phyloP scores from a whole-genome alignment of 2,797 vertebrate genomes.

The Hydrocynus forskahlii region DNA sequence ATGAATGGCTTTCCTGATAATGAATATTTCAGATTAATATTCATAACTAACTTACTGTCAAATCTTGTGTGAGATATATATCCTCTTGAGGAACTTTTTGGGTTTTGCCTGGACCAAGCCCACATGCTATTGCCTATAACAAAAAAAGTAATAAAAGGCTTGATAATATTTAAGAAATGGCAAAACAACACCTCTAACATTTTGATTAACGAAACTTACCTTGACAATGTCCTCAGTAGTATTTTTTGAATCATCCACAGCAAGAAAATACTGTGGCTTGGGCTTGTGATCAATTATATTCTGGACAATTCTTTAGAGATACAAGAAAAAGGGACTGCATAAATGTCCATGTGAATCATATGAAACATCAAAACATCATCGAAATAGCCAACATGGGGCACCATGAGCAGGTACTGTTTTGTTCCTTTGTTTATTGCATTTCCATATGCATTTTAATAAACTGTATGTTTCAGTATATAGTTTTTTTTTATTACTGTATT shows the following conservation, averaged over 20 bases:
- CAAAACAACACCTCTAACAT: background rate
- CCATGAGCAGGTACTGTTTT: no score
- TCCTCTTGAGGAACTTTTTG: conserved; percentile 79
- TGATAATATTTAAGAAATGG: background rate
- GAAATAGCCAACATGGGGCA: background rate
- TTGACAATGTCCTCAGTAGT: conserved; percentile 83
- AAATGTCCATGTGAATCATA: background rate
- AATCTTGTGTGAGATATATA: conserved; percentile 79
- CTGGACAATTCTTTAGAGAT: conserved; percentile 78
- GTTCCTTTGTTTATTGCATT: background rate
- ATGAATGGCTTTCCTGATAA: background rate
- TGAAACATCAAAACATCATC: background rate
- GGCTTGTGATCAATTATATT: conserved; percentile 85
- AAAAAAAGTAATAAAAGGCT: conserved; percentile 1
- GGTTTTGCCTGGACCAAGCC: conserved; percentile 82
- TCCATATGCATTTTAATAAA: background rate
- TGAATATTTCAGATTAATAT: background rate
- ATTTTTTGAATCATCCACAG: conserved; percentile 83
- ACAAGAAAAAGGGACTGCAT: conserved; percentile 2
- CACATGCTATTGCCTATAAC: conserved; percentile 79
- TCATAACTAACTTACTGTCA: conserved; percentile 78
- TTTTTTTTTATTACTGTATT: no score
- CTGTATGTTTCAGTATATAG: no score
- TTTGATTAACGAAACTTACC: conserved; percentile 68
- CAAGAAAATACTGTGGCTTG: conserved; percentile 81